These are phyloP conservation scores for Blastobasis adustella DNA, from an alignment of 2,888 invertebrate genomes.

Conservation along the genomic window DNA sequence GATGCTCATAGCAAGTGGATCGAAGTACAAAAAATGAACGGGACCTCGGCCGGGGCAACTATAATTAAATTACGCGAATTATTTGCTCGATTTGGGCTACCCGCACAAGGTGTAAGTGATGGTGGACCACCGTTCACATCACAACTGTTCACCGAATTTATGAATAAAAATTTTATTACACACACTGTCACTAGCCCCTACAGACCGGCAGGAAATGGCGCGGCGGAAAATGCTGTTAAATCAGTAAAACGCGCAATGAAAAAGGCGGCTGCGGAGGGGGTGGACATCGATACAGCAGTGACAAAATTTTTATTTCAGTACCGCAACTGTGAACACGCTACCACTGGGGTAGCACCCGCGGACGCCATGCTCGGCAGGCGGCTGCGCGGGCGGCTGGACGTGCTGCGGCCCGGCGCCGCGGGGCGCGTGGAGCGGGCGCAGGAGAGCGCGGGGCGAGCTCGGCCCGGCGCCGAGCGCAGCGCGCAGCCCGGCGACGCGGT, in stretches of 20 bases:
- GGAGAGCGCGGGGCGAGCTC: neutral
- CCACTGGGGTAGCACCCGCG: slow-evolving; percentile 14
- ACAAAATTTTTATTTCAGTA: slow-evolving; percentile 13
- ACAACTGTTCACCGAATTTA: slow-evolving; percentile 9
- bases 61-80: neutral
- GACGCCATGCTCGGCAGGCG: slow-evolving; percentile 13
- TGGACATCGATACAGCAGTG: slow-evolving; percentile 9
- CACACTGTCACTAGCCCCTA: slow-evolving; percentile 11
- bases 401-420: slow-evolving; percentile 8
- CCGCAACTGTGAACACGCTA: slow-evolving; percentile 13
- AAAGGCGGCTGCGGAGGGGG: slow-evolving; percentile 8
- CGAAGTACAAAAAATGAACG: neutral
- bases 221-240: slow-evolving; percentile 19
- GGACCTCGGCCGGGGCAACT: neutral
- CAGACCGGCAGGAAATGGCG: slow-evolving; percentile 5
- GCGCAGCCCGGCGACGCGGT: neutral
- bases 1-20: neutral
- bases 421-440: neutral
- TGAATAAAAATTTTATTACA: slow-evolving; percentile 6
- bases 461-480: neutral
- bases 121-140: slow-evolving; percentile 10
- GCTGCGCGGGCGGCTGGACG: slow-evolving; percentile 14
- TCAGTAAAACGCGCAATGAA: slow-evolving; percentile 15
- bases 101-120: slow-evolving; percentile 9
- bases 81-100: slow-evolving; percentile 3